Evolutionary conservation across 2,113 vertebrate genomes (phyloP).

Genomic region (Otocyon megalotis): DNA sequence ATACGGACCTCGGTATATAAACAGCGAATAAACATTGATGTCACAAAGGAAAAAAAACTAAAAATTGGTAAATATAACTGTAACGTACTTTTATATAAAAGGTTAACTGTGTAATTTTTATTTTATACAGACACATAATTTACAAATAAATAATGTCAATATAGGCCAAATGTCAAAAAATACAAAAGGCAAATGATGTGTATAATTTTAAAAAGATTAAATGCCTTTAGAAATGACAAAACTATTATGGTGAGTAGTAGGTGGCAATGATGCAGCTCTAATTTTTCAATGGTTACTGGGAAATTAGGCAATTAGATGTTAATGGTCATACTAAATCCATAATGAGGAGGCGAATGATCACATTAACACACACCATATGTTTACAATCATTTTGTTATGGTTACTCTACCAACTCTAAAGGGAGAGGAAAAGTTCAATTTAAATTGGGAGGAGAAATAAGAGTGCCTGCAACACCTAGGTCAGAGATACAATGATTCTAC

Average conservation of each 20-base stretch:
- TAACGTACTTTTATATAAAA: conserved; percentile 23
- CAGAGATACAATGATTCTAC: neutral
- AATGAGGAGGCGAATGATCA: conserved; percentile 70
- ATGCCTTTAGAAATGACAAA: conserved; percentile 71
- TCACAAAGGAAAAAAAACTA: neutral
- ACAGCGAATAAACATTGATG: conserved; percentile 45
- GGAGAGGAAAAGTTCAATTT: conserved; percentile 72
- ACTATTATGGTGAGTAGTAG: conserved; percentile 55
- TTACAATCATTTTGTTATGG: conserved; percentile 70
- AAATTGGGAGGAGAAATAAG: conserved; percentile 61
- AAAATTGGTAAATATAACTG: neutral
- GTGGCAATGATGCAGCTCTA: conserved; percentile 72
- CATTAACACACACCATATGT: conserved; percentile 81
- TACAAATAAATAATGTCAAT: conserved; percentile 36
- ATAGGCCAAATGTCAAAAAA: conserved; percentile 56
- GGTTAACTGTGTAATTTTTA: conserved; percentile 5
- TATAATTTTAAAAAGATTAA: conserved; percentile 64
- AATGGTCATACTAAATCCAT: conserved; percentile 80
- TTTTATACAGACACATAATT: conserved; percentile 47
- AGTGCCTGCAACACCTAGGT: neutral
- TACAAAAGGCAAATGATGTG: conserved; percentile 53
- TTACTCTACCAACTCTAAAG: conserved; percentile 72
- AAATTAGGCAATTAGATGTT: conserved; percentile 80
- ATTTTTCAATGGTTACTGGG: conserved; percentile 81
- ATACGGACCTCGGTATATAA: neutral